Base-by-base conservation (phyloP, 2,797 vertebrate genomes). In the Sebastes umbrosus region DNA sequence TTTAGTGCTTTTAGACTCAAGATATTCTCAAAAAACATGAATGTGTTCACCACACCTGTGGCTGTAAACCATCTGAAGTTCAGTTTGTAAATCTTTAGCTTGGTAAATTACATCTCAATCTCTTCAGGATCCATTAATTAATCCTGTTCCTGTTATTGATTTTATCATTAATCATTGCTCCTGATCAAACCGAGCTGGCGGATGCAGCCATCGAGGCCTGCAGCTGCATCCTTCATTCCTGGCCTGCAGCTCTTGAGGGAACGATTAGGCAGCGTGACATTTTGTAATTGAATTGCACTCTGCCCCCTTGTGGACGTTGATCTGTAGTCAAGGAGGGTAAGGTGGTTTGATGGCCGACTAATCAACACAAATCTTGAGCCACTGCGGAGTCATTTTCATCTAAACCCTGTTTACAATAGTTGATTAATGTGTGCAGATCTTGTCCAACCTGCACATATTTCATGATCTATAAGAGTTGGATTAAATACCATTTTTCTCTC, bases 291-390 rank as follows among this genome's bases (percentile, higher is more conserved):
- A 93, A 94, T 80, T 89, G 85, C 75, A 88, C 81, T 91, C 90
- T 95, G 95, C 95, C 95, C 94, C 85, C 95, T 95, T 91, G 94
- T 95, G 95, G 95, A 89, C 43, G 64, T 20, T 83, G 65, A 78
- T 88, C 78, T 67, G 60, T 29, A 84, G 77, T 83, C 62, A 79
- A 55, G 65, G 72, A 80, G 46, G 55, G n/a, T 32, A 76, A 64
- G 72, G 69, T 20, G 50, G 52, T 43, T 36, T 66, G 67, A 71
- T 64, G 52, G 34, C 34, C 72, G 82, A 27, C 31, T 55, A 18
- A 65, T 72, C 39, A 73, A 46, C 43, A 46, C 31, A 12, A 79
- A 82, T 68, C 66, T 54, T 25, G 58, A 83, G 65, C 88, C 88
- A 84, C 43, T 58, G 75, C 5, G 39, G 16, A 68, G 39, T 62